phyloP scores from a whole-genome alignment of 2,888 invertebrate species.

The Gisinianus flammeolus region DNA sequence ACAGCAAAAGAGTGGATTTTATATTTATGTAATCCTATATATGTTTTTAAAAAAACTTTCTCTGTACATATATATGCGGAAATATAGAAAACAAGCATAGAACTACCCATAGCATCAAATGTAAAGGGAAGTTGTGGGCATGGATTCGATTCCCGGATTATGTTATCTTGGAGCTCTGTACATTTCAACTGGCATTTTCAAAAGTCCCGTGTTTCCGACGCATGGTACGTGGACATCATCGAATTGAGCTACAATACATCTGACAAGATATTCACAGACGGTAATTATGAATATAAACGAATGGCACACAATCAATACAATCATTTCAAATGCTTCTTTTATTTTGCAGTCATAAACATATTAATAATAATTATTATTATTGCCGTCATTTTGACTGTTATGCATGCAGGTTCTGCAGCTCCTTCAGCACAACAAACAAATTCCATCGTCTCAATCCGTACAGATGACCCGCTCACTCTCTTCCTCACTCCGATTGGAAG shows the following conservation, averaged over 20 bases:
- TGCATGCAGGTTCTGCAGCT: not conserved
- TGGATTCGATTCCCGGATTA: constrained; percentile 74
- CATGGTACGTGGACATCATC: constrained; percentile 84
- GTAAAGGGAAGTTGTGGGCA: constrained; percentile 77
- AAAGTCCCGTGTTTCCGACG: constrained; percentile 87
- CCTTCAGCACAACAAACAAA: constrained; percentile 21
- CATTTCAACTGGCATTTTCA: constrained; percentile 76
- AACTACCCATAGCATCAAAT: constrained; percentile 75
- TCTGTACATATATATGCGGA: not conserved
- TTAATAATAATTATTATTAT: not conserved
- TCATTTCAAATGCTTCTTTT: too few species aligned
- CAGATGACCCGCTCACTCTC: constrained; percentile 62
- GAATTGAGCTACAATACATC: constrained; percentile 74
- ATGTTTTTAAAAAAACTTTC: not conserved
- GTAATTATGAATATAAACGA: not conserved
- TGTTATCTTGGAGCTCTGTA: constrained; percentile 75
- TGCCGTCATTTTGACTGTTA: not conserved
- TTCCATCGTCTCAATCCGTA: constrained; percentile 47
- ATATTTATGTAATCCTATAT: not conserved
- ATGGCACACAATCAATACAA: too few species aligned
- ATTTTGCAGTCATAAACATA: not conserved
- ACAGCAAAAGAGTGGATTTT: too few species aligned
- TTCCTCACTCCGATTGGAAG: constrained; percentile 88
- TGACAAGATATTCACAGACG: constrained; percentile 64
- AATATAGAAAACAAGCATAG: constrained; percentile 73